Evolutionary conservation across 1,140 invertebrate genomes (phyloP).

Genomic region (Diachasma alloeum): DNA sequence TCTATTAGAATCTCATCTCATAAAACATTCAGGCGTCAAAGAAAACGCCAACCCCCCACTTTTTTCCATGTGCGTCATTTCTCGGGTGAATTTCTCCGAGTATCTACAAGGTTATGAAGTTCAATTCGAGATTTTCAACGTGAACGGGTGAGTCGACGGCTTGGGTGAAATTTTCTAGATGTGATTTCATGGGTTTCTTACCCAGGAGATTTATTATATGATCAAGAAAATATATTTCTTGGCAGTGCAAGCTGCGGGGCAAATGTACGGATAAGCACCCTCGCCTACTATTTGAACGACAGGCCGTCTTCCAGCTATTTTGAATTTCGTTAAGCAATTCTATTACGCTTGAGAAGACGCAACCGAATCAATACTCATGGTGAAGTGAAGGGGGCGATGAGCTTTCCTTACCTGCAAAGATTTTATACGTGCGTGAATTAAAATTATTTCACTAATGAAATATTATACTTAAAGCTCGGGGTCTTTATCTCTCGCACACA

Average conservation of each 20-base stretch:
- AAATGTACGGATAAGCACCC: conserved; percentile 1
- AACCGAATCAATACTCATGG: conserved; percentile 1
- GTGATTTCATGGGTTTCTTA: neutral
- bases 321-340: conserved; percentile 29
- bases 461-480: neutral
- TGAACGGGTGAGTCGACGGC: neutral
- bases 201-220: conserved; percentile 14
- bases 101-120: neutral
- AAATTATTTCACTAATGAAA: conserved; percentile 6
- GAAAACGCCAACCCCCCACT: too few relatives aligned
- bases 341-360: neutral
- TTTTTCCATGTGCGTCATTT: neutral
- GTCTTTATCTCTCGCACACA: neutral
- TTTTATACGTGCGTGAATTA: neutral
- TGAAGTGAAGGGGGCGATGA: neutral
- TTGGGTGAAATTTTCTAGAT: neutral
- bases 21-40: too few relatives aligned
- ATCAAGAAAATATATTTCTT: conserved; percentile 20
- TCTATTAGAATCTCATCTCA: too few relatives aligned
- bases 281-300: neutral
- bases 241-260: neutral
- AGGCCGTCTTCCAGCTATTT: conserved; percentile 4
- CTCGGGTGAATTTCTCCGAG: neutral
- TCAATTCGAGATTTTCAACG: neutral
- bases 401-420: neutral